A percentile compares a stretch with the other conserved stretches of the same genome.
Evolutionary conservation across 64 coral and sea anemone species (phyloP).

Genomic region (Orbicella faveolata): DNA sequence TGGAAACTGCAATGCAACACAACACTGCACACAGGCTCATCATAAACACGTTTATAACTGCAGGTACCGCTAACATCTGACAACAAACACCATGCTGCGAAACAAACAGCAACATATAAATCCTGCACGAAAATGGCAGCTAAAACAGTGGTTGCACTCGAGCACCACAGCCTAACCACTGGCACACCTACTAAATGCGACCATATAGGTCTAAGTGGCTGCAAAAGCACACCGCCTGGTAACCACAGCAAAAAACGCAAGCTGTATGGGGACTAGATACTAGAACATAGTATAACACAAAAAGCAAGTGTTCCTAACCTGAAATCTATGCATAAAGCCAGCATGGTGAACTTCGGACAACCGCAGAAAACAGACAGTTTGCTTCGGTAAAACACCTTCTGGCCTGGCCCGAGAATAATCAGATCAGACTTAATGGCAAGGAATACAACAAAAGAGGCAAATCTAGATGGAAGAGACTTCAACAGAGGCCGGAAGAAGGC

Average conservation of each 20-base stretch:
- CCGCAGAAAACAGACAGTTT: constrained; percentile 57
- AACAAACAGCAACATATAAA: too few species aligned
- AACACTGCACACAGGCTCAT: too few species aligned
- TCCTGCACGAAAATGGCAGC: neutral
- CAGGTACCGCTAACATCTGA: too few species aligned
- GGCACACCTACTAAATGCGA: too few species aligned
- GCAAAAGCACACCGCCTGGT: too few species aligned
- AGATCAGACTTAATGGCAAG: too few species aligned
- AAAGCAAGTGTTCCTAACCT: constrained; percentile 13
- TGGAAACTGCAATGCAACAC: too few species aligned
- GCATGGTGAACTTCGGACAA: constrained; percentile 59
- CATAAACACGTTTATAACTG: too few species aligned
- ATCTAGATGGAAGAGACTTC: constrained; percentile 15
- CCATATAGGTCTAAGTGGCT: too few species aligned
- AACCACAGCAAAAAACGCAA: neutral
- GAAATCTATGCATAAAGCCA: constrained; percentile 53
- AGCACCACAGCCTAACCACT: neutral
- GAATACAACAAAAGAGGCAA: constrained; percentile 53
- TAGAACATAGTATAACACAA: neutral
- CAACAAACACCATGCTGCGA: too few species aligned
- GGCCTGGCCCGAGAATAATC: constrained; percentile 42
- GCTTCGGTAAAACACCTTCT: constrained; percentile 51
- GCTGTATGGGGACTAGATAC: neutral
- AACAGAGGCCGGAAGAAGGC: constrained; percentile 59
- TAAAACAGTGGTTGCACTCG: neutral